Base-by-base conservation (phyloP, 2,888 invertebrate species). In the Cremastinae sp. region DNA sequence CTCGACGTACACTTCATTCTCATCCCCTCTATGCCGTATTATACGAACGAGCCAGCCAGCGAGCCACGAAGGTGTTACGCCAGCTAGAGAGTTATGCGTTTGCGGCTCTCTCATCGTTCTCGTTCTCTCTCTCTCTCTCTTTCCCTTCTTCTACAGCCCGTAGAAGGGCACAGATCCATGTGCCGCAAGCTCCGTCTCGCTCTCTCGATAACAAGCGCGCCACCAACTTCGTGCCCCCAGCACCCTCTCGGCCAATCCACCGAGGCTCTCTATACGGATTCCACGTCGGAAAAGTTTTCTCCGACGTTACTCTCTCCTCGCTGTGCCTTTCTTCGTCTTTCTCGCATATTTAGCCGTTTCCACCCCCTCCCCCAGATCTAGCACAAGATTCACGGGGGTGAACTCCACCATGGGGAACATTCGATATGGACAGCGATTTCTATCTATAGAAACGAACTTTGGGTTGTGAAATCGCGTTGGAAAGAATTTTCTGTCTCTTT, bases 41-140 rank as follows among this genome's bases (percentile, higher is more conserved):
- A 61, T 73, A 70, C 53, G 69, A 56, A 65, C 66, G 72, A 66
- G 53, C 64, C 75, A 72, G 75, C 70, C 75, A 74, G 37, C 61
- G 49, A 74, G 74, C 77, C 70, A 75, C 72, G 69, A 78, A 76
- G 77, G 77, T 78, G 75, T 78, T 79, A 74, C 70, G 70, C 74
- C 78, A 78, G 58, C 74, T 28, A 68, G 61, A 61, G 65, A 78
- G 58, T 72, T 69, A 69, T 47, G 37, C 62, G 10, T 45, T 9
- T 43, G 28, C 28, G 59, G 45, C 49, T 12, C 51, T 41, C 49
- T 62, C 56, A 3, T 10, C 56, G 39, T 37, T 70, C 56, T 61
- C 70, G 12, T 2, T 47, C 12, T 47, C 64, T 18, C 61, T 8
- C 58, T 59, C 66, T 18, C 39, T 51, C 18, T 62, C 39, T 45